Base-by-base conservation (phyloP, 2,888 invertebrate genomes). In the Drosophila hamatofila region DNA sequence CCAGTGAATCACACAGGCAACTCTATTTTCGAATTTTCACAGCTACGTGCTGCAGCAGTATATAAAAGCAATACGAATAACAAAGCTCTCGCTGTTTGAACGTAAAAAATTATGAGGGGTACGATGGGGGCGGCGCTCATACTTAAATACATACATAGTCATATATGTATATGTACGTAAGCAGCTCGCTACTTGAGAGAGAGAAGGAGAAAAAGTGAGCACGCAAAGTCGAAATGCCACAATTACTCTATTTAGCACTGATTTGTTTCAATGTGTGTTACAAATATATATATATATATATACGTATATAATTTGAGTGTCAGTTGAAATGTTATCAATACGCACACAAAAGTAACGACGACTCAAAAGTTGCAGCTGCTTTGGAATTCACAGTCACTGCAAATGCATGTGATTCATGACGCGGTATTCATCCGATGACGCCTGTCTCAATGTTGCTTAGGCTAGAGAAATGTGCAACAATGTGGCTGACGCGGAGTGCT, bases 361-460 rank as follows among this genome's bases (percentile, higher is more conserved):
- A 66, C 62, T 71, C 44, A 54, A 44, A 62, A 39, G 35, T 55
- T 75, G 72, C 78, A 75, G 66, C 63, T 64, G 74, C 52, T 5
- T 57, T 56, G 23, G 11, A 46, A 62, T 18, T 72, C 21, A 16
- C n/a, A 74, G 65, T 51, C 75, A 72, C 62, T 71, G 61, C 25
- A 14, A 80, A 37, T 58, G 59, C 71, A 75, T 78, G 78, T 88
- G 83, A 88, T 80, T 83, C 86, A 88, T 86, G 83, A 76, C 83
- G 74, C 72, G 61, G 27, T 58, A 68, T 68, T 60, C 16, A 51
- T 42, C 49, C 42, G 35, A 67, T 79, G 82, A 81, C 72, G 80
- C 21, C 52, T 37, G 25, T 48, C 52, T 27, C 51, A n/a, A 14
- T 54, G 48, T 56, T 54, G 30, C 23, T 51, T 39, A 21, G 16